These are phyloP conservation scores for Sceliomorpha sp. DNA, from an alignment of 2,888 invertebrate genomes.

Conservation along the genomic window DNA sequence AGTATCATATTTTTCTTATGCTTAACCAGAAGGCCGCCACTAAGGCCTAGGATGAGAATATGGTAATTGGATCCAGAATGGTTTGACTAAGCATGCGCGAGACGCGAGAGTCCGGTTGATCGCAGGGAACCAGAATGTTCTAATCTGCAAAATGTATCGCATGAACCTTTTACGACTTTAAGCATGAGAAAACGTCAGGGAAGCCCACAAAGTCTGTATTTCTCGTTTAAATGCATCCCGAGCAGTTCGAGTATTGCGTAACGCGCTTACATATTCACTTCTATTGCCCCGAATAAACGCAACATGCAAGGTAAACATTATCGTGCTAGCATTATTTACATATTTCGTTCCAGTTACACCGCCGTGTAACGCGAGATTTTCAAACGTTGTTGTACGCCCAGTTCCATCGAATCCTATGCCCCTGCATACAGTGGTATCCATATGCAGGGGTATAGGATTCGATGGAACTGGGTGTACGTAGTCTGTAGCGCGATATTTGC, in stretches of 20 bases:
- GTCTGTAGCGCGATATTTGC: too few species aligned
- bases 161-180: slow-evolving; percentile 62
- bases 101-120: slow-evolving; percentile 56
- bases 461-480: too few species aligned
- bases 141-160: slow-evolving; percentile 57
- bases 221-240: neutral
- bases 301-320: too few species aligned
- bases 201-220: neutral
- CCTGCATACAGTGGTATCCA: too few species aligned
- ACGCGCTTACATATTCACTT: neutral
- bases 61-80: slow-evolving; percentile 85
- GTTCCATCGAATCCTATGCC: too few species aligned
- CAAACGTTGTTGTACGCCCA: too few species aligned
- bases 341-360: too few species aligned
- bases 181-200: slow-evolving; percentile 70
- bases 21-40: slow-evolving; percentile 89
- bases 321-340: too few species aligned
- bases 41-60: slow-evolving; percentile 95
- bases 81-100: slow-evolving; percentile 66
- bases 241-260: slow-evolving; percentile 13
- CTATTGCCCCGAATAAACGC: too few species aligned
- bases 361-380: too few species aligned
- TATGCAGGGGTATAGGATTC: too few species aligned
- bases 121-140: slow-evolving; percentile 63
- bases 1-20: slow-evolving; percentile 81